Percentiles rank a stretch among this genome's conserved stretches.
Conservation (phyloP, 2,113 vertebrate species). For the Nycticebus coucang region DNA sequence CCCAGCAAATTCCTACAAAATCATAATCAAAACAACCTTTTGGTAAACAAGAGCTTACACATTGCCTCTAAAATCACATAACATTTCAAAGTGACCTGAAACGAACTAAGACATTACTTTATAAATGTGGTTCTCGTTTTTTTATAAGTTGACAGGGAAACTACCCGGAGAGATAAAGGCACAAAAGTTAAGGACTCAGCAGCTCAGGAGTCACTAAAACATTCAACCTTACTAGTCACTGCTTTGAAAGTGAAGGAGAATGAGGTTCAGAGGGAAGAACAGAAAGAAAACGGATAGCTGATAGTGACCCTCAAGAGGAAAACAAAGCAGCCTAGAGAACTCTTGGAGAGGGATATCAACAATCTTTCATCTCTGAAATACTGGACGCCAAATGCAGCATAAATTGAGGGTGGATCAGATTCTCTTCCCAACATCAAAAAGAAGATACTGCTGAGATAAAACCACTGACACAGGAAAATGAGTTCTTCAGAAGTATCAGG, state of each 20-base stretch:
- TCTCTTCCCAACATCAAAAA: neutral
- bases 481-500: neutral
- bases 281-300: neutral
- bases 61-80: constrained; percentile 50
- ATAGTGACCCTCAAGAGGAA: neutral
- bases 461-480: neutral
- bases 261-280: neutral
- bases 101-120: constrained; percentile 34
- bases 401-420: neutral
- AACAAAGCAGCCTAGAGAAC: neutral
- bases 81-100: constrained; percentile 61
- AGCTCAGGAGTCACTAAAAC: neutral
- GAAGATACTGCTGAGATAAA: constrained; percentile 25
- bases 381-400: neutral
- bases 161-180: neutral
- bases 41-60: constrained; percentile 50
- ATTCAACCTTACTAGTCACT: neutral
- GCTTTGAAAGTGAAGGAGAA: neutral
- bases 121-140: constrained; percentile 27
- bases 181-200: neutral
- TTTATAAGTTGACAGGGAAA: neutral
- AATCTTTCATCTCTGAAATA: constrained; percentile 34
- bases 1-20: constrained; percentile 55
- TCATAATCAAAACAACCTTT: constrained; percentile 49
- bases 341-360: constrained; percentile 25